These are phyloP conservation scores for Drosophila greeni DNA, from an alignment of 2,888 invertebrate species.

Conservation along the genomic window DNA sequence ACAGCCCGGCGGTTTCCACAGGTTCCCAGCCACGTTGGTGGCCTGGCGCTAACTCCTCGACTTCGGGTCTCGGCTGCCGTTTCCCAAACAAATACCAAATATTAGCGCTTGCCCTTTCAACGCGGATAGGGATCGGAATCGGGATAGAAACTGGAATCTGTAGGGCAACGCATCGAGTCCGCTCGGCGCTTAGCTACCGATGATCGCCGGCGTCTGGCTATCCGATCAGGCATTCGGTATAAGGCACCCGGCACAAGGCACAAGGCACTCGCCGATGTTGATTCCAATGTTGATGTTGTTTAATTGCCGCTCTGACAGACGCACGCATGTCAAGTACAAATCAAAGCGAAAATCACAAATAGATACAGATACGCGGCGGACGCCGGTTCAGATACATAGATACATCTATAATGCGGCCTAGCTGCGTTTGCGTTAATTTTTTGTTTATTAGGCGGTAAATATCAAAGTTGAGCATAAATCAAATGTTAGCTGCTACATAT, in stretches of 20 bases:
- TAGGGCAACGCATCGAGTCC: conserved; percentile 2
- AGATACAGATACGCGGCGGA: conserved; percentile 45
- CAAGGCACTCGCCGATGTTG: conserved; percentile 42
- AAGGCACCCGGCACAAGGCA: not conserved
- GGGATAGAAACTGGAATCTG: not conserved
- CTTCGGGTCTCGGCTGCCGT: conserved; percentile 42
- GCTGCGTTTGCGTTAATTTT: conserved; percentile 69
- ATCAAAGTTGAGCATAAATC: conserved; percentile 73
- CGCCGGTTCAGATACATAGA: conserved; percentile 31
- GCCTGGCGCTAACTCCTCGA: conserved; percentile 43
- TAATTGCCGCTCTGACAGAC: conserved; percentile 69
- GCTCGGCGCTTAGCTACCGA: conserved; percentile 7
- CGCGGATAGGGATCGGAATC: conserved; percentile 31
- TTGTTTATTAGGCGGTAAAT: conserved; percentile 74
- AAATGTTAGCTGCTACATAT: conserved; percentile 58
- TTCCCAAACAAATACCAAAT: conserved; percentile 71
- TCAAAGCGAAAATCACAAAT: conserved; percentile 63
- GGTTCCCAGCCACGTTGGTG: conserved; percentile 57
- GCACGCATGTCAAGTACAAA: conserved; percentile 61
- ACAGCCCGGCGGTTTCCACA: conserved; percentile 19
- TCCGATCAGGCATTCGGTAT: conserved; percentile 14
- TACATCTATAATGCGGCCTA: conserved; percentile 41
- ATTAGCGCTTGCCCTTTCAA: conserved; percentile 69
- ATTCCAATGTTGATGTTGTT: conserved; percentile 60
- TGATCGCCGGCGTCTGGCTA: conserved; percentile 22